Evolutionary conservation across 2,113 vertebrate species (phyloP).

Genomic region (Coregonus clupeaformis): DNA sequence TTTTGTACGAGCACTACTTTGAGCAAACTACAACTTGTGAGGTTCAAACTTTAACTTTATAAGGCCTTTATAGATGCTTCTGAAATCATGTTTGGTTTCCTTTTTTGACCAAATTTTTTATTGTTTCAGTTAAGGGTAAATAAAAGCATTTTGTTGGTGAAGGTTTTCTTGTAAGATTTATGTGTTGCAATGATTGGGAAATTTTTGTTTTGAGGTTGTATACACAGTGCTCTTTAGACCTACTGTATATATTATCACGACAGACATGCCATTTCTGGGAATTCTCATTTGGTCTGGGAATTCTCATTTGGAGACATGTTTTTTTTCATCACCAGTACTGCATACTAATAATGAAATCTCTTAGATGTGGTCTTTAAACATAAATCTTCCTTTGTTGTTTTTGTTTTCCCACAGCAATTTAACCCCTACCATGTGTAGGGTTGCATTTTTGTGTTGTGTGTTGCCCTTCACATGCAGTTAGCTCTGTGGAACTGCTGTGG

Average conservation of each 20-base stretch:
- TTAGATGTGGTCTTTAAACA: slow-evolving; percentile 55
- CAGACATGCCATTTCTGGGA: not conserved
- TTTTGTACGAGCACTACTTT: not conserved
- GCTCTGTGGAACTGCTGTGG: slow-evolving; percentile 34
- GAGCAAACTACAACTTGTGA: not conserved
- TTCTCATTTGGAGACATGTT: slow-evolving; percentile 18
- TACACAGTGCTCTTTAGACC: not conserved
- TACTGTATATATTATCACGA: no score
- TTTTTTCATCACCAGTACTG: slow-evolving; percentile 40
- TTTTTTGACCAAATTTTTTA: no score
- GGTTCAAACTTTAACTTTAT: not conserved
- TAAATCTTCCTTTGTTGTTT: slow-evolving; percentile 17
- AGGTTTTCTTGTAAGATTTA: not conserved
- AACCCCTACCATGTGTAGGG: slow-evolving; percentile 38
- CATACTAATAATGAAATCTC: slow-evolving; percentile 37
- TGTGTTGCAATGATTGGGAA: not conserved
- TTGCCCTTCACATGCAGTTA: slow-evolving; percentile 45
- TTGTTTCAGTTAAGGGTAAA: no score
- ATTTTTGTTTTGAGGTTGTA: not conserved
- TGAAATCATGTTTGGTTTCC: no score
- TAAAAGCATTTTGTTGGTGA: no score
- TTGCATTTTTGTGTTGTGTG: slow-evolving; percentile 34
- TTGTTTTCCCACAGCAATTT: slow-evolving; percentile 48
- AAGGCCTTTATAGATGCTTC: no score
- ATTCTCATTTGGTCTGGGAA: slow-evolving; percentile 2